Conservation (phyloP, 2,797 vertebrate species). For the Cryptoprocta ferox region DNA sequence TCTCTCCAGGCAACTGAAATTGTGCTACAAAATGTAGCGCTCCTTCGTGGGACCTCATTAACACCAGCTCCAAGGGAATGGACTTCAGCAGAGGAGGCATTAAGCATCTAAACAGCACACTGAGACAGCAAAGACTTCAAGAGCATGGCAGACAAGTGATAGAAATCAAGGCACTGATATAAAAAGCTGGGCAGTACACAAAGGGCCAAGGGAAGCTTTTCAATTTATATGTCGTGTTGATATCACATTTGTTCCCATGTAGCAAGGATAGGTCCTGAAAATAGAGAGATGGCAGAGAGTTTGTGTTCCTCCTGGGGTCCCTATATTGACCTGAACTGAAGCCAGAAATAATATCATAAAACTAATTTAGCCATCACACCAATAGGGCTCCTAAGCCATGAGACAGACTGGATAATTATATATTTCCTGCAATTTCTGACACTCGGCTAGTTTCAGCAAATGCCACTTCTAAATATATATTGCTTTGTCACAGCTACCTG, state of each 20-base stretch:
- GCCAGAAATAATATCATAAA: constrained; percentile 69
- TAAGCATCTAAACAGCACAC: constrained; percentile 49
- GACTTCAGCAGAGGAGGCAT: constrained; percentile 28
- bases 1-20: constrained; percentile 51
- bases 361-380: constrained; percentile 71
- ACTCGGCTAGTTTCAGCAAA: constrained; percentile 39
- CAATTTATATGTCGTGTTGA: constrained; percentile 41
- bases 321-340: constrained; percentile 49
- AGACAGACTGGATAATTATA: constrained; percentile 66
- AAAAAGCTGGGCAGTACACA: constrained; percentile 14
- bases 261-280: constrained; percentile 14
- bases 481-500: constrained; percentile 36
- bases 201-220: constrained; percentile 46
- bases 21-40: background rate
- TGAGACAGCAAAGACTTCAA: background rate
- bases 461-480: constrained; percentile 64
- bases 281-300: background rate
- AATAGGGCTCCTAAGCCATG: constrained; percentile 4
- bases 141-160: constrained; percentile 34
- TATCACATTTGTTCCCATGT: constrained; percentile 54
- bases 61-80: constrained; percentile 23
- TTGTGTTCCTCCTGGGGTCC: constrained; percentile 8
- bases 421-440: constrained; percentile 58
- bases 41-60: constrained; percentile 56
- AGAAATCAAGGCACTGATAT: constrained; percentile 48